Evolutionary conservation across 2,888 invertebrate species (phyloP).

Genomic region (Mythimna pallens): DNA sequence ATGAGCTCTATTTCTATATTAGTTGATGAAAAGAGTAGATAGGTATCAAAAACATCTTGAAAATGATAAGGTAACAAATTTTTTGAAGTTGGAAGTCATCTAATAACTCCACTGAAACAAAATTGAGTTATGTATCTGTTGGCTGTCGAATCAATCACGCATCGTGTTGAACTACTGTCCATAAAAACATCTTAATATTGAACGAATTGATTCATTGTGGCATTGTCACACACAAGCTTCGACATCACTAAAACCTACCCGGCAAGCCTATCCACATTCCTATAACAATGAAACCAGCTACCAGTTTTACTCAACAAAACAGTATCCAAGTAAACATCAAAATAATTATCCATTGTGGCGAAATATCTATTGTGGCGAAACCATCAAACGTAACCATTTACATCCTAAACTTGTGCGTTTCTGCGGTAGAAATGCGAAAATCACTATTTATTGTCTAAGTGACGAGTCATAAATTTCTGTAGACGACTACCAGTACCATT

Average conservation of each 20-base stretch:
- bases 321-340: not conserved
- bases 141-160: too few species aligned
- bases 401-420: constrained; percentile 75
- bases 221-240: not conserved
- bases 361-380: constrained; percentile 18
- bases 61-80: too few species aligned
- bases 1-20: too few species aligned
- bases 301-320: constrained; percentile 29
- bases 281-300: constrained; percentile 16
- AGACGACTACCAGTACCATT: constrained; percentile 80
- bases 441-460: constrained; percentile 89
- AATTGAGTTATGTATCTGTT: too few species aligned
- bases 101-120: too few species aligned
- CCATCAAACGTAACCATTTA: constrained; percentile 57
- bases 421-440: constrained; percentile 85
- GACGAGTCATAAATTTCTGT: constrained; percentile 87
- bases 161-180: too few species aligned
- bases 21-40: too few species aligned
- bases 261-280: constrained; percentile 11
- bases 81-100: too few species aligned
- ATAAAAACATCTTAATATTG: too few species aligned
- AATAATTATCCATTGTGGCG: constrained; percentile 31
- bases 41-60: too few species aligned
- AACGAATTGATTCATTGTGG: not conserved
- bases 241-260: not conserved